Base-by-base conservation (phyloP, 2,888 invertebrate genomes). In the Tiliacea citrago region DNA sequence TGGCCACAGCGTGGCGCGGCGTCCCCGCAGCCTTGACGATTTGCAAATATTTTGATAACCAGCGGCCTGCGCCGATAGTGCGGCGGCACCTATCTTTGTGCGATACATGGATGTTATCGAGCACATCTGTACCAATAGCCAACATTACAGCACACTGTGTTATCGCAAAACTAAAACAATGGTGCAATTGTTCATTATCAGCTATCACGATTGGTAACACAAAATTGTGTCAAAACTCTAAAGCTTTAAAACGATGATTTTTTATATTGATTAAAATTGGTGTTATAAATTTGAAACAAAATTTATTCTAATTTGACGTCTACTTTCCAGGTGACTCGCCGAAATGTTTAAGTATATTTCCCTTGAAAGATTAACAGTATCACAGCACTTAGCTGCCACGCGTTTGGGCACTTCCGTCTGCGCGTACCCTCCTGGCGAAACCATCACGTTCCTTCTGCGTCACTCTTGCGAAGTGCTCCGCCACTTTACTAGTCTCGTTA, bases 311-410 rank as follows among this genome's bases (percentile, higher is more conserved):
- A 96, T 96, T 95, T 95, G 94, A 95, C 93, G 93, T 96, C 96
- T 96, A 96, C 94, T 96, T 96, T 96, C 90, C 96, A 96, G 96
- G 96, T 96, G 95, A 94, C 92, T 95, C 96, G 96, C 93, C 96
- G 96, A 95, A 83, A 90, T 91, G 91, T 95, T 96, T 96, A 95
- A 95, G 95, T 95, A 95, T 95, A 93, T 92, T 76, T 94, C 93
- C 94, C 93, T 93, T 91, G 91, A 94, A 93, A 92, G 91, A 94
- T 93, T 90, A 92, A 93, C 92, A 90, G 90, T 92, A 93, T 95
- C 95, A 95, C 95, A 93, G 94, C 96, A 95, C 95, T 91, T 93
- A 92, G 92, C 88, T 89, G 94, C 91, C 91, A 87, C 85, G 90
- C 86, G 92, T 93, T 92, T 94, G 94, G 92, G 83, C 92, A 92